Evolutionary conservation across 1,140 invertebrate species (phyloP).

Genomic region (Cotesia chilonis): DNA sequence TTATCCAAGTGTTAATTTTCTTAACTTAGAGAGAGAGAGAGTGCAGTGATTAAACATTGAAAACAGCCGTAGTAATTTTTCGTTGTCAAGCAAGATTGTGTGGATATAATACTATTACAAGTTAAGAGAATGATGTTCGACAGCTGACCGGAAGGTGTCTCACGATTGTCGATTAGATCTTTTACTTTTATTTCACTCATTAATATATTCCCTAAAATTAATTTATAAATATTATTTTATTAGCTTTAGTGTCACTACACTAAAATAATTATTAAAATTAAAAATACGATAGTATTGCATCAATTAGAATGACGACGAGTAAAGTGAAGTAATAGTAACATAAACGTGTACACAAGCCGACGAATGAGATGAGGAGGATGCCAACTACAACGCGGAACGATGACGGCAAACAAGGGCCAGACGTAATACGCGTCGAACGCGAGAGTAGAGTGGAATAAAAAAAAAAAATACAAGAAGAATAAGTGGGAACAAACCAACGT

Average conservation of each 20-base stretch:
- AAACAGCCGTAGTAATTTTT: neutral
- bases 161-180: slow-evolving; percentile 1
- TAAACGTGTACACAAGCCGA: neutral
- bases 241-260: neutral
- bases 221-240: neutral
- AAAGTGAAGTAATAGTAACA: neutral
- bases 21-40: no score
- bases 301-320: neutral
- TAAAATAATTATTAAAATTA: neutral
- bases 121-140: slow-evolving; percentile 16
- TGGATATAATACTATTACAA: no score
- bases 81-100: slow-evolving; percentile 3
- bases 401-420: slow-evolving; percentile 35
- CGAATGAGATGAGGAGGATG: slow-evolving; percentile 13
- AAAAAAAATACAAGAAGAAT: neutral
- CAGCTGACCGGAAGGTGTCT: slow-evolving; percentile 28
- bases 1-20: no score
- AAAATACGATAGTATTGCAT: neutral
- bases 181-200: neutral
- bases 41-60: neutral
- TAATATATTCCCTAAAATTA: neutral
- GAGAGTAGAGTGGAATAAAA: neutral
- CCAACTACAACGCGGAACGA: slow-evolving; percentile 32
- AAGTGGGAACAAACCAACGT: slow-evolving; percentile 33
- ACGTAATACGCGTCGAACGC: slow-evolving; percentile 32